Evolutionary conservation across 2,888 invertebrate genomes (phyloP), one percentile per base, ranked within the genome.

Genomic region (Leptinotarsa juncta): DNA sequence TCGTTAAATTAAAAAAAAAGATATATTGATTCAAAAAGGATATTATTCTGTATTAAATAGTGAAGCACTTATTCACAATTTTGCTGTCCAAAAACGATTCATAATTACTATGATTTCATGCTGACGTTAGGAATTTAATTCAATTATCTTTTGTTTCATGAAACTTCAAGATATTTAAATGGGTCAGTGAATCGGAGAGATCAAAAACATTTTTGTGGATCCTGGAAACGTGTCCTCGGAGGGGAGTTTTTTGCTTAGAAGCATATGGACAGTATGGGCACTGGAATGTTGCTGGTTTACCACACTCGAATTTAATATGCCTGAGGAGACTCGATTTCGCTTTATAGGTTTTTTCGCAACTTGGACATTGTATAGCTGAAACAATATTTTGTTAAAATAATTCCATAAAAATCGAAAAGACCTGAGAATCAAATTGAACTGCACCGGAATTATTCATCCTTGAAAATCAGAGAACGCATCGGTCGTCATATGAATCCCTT

Each of bases 251-350:
- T 7, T 80, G 79, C 62, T 75, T 79, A 20, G 79, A 79, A 15
- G 77, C 77, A 53, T 76, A 78, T 7, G 66, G 74, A 49, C 78
- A 78, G 51, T 83, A 80, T 3, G 80, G 78, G 74, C 86, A 87
- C 49, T 79, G 75, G 74, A 85, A 85, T 48, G 81, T 81, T 26
- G 86, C 85, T 69, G 81, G 81, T 83, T 89, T 89, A 68, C 91
- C 90, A 80, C 91, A 91, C 82, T 91, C 90, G 79, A 90, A 89
- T 71, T 82, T 82, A 67, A 81, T 79, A 70, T 83, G 83, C 68
- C 83, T 75, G n/a, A 81, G 79, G 57, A 83, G 68, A 10, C 81
- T 81, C 12, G 81, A 79, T 55, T 80, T 81, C 65, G 78, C 79
- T 53, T 77, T 79, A 62, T 83, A 83, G 1, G 76, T 74, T 68